Base-by-base conservation (phyloP, 1,140 invertebrate species). In the Epicauta chinensis region DNA sequence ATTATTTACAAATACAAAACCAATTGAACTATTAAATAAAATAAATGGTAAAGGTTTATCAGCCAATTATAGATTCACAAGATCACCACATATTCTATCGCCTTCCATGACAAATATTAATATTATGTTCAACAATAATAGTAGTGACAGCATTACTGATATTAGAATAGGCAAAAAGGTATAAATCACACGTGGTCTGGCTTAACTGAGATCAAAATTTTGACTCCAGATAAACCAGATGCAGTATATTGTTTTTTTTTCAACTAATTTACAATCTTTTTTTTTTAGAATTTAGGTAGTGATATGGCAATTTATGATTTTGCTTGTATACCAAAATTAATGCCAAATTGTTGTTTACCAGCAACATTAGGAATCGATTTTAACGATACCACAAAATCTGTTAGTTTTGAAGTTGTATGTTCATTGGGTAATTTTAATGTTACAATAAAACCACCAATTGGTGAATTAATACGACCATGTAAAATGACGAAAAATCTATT, bases 351-450 rank as follows among this genome's bases (percentile, higher is more conserved):
- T 29, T 74, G 74, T 35, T 69, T 87, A 12, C 78, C 79, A 16
- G 79, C 79, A 1, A 82, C 84, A 0, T 69, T 97, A 55, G 93
- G 91, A 10, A 80, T 97, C 16, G 93, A 98, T 75, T 98, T 93
- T 69, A 93, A 92, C 58, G 95, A 98, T 70, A 91, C 90, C 2
- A 93, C 88, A 37, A 91, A 95, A 71, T 81, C 89, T 1, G 84
- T 89, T 3, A 80, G 81, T 36, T 87, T 97, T 71, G 84, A 90
- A 60, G 77, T 97, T 17, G 69, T 77, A 11, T 83, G 82, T 56
- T 80, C 73, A 48, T 70, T 83, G 16, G 78, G 78, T 67, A 70
- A 76, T 54, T 75, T 78, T 30, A 70, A 73, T 14, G 76, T 94
- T 31, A 81, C 73, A 41, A 77, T 98, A 15, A 84, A 86, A 62